Base-by-base conservation (phyloP, 2,888 invertebrate species). In the Entomobrya multifasciata region DNA sequence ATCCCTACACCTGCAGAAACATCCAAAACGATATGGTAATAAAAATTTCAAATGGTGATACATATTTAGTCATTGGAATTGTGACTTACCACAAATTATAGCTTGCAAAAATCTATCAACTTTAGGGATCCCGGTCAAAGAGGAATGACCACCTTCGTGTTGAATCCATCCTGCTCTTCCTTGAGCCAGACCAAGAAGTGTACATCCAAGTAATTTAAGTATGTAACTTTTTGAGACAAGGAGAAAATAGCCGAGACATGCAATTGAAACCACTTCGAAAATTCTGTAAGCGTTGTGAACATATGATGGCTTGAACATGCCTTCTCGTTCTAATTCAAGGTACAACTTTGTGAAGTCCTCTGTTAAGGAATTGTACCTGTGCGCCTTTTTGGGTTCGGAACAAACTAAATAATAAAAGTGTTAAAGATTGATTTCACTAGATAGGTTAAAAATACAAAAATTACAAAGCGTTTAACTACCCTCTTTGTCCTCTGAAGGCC, bases 331-430 rank as follows among this genome's bases (percentile, higher is more conserved):
- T 27, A 89, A 52, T 49, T 90, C 89, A 55, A 81, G 44, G 30
- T 79, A 88, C 0, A 90, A 57, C 49, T 90, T 86, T 10, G 76
- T 87, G 57, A 90, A 90, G 62, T 89, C 90, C 70, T 86, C 87
- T 2, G 86, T 89, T 10, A 90, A 52, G 1, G 88, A 87, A 36
- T 82, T 76, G 70, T 89, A 57, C 4, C 72, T 49, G 6, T 84
- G 76, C 15, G 67, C 41, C 60, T 77, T 78, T 20, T 62, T 84
- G 15, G 70, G 65, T n/a, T 36, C 8, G 36, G 36, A 44, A 30
- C 13, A 74, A 25, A 74, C 47, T 60, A 13, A 27, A 36, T 36
- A 36, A 36, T n/a, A n/a, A n/a, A n/a, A n/a, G n/a, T n/a, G n/a
- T n/a, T n/a, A n/a, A n/a, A n/a, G n/a, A n/a, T n/a, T n/a, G n/a